Percentiles rank a stretch among this genome's conserved stretches.
These are phyloP conservation scores for Gadus chalcogrammus DNA, from an alignment of 2,113 vertebrate genomes.

Conservation along the genomic window DNA sequence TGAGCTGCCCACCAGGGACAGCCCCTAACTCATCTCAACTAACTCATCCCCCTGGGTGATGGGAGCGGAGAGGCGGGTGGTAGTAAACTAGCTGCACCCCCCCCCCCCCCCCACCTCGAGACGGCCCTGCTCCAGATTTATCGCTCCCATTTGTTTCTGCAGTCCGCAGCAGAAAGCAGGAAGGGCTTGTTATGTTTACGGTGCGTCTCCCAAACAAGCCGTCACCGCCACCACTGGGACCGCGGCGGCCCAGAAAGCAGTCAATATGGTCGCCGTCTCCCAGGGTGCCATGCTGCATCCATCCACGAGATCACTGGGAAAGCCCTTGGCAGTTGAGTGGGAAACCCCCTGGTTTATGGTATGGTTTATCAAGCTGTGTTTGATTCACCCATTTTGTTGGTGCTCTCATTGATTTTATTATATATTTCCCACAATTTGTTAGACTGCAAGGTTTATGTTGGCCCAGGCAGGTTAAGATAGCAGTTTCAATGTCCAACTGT, in stretches of 20 bases:
- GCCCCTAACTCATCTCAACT: background rate
- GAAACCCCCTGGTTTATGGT: background rate
- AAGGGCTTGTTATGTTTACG: constrained; percentile 8
- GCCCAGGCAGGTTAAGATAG: too few species aligned
- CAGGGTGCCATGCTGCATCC: background rate
- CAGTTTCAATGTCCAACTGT: constrained; percentile 25
- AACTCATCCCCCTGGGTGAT: background rate
- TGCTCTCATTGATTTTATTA: background rate
- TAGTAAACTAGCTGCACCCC: constrained; percentile 44
- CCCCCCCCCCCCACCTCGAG: constrained; percentile 11
- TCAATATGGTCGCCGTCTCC: constrained; percentile 23
- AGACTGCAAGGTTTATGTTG: too few species aligned
- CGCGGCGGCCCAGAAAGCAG: background rate
- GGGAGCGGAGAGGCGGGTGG: constrained; percentile 10
- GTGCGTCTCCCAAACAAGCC: constrained; percentile 41
- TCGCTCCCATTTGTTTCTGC: constrained; percentile 54
- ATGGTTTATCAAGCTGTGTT: background rate
- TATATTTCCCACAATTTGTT: background rate
- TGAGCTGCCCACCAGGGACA: constrained; percentile 26
- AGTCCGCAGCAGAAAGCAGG: constrained; percentile 36
- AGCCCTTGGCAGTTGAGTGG: background rate
- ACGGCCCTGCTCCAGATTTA: constrained; percentile 53
- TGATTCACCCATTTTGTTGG: constrained; percentile 1
- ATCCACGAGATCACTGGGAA: background rate
- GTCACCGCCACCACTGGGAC: constrained; percentile 11